Evolutionary conservation across 2,113 vertebrate species (phyloP).

Genomic region (Ibidorhyncha struthersii): DNA sequence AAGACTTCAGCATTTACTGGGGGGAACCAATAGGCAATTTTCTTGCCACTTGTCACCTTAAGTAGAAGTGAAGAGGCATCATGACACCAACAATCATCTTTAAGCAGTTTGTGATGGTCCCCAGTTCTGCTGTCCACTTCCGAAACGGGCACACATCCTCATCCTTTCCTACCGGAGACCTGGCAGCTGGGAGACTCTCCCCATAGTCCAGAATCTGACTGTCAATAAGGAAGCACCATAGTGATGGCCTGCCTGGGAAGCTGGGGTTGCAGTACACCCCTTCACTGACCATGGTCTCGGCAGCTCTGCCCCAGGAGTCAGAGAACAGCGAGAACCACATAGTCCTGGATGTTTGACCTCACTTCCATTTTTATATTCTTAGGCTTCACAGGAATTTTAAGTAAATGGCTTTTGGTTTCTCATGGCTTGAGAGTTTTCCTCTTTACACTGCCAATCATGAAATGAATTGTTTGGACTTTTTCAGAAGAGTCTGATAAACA

Average conservation of each 20-base stretch:
- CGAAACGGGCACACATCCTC: background rate
- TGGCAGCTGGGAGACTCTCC: background rate
- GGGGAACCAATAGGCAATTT: background rate
- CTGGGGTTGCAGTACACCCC: background rate
- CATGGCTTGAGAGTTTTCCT: background rate
- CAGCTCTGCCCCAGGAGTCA: background rate
- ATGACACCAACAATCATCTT: background rate
- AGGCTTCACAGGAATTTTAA: background rate
- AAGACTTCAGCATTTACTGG: background rate
- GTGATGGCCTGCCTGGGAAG: background rate
- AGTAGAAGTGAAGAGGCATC: background rate
- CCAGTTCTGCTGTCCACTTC: background rate
- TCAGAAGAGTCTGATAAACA: background rate
- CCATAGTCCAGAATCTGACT: background rate
- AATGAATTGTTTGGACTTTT: background rate
- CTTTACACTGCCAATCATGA: background rate
- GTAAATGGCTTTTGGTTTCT: background rate
- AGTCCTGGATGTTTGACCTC: background rate
- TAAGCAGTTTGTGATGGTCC: background rate
- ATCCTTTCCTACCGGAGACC: fast-evolving
- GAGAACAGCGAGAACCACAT: background rate
- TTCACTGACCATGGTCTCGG: background rate
- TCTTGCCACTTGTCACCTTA: background rate
- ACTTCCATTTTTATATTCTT: background rate
- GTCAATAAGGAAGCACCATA: background rate